phyloP scores from a whole-genome alignment of 2,797 vertebrate genomes.

The Cyclura pinguis region DNA sequence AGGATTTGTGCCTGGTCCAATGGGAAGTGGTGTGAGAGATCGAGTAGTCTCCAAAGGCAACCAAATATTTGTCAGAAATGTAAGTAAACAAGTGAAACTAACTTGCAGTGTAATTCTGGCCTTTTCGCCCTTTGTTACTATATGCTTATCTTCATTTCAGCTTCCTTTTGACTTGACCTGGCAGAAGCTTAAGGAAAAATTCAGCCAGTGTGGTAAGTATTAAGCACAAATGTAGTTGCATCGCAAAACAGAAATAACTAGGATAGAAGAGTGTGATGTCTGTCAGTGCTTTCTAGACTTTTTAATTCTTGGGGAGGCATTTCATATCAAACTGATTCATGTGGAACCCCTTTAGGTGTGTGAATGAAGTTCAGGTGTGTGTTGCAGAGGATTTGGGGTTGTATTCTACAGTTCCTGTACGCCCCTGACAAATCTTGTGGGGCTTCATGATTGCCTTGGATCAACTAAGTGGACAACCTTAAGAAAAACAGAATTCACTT shows the following conservation, averaged over 20 bases:
- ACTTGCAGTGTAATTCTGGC: slow-evolving; percentile 30
- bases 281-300: neutral
- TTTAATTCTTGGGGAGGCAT: neutral
- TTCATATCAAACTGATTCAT: neutral
- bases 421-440: neutral
- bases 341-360: neutral
- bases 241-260: neutral
- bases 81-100: slow-evolving; percentile 78
- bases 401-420: too few species aligned
- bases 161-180: slow-evolving; percentile 98
- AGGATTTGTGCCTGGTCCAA: slow-evolving; percentile 88
- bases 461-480: too few species aligned
- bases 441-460: neutral
- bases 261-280: neutral
- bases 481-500: neutral
- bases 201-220: slow-evolving; percentile 94
- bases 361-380: neutral
- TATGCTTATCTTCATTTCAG: slow-evolving; percentile 82
- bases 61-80: slow-evolving; percentile 99
- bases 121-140: slow-evolving; percentile 43
- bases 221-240: slow-evolving; percentile 40
- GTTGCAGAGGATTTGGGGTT: neutral
- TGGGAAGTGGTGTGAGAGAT: slow-evolving; percentile 90
- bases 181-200: slow-evolving; percentile 99
- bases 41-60: slow-evolving; percentile 92